These are phyloP conservation scores for Cotesia chilonis DNA, from an alignment of 1,140 invertebrate genomes.

Conservation along the genomic window DNA sequence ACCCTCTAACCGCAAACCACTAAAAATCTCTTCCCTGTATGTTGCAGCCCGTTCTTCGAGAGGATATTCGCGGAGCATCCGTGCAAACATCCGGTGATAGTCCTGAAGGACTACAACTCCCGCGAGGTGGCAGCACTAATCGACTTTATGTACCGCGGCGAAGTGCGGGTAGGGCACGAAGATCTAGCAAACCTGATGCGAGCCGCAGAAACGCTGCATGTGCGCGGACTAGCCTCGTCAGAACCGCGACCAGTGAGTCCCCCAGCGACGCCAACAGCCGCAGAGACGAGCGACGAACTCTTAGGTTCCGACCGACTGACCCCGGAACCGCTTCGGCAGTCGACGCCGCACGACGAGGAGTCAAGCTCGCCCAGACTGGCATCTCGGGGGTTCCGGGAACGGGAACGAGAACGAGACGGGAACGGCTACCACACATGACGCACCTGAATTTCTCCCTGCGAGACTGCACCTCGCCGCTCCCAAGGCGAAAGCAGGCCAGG, in stretches of 20 bases:
- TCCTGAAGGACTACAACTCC: constrained; percentile 86
- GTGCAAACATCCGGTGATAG: constrained; percentile 93
- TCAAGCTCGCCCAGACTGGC: constrained; percentile 42
- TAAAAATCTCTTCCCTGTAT: constrained; percentile 22
- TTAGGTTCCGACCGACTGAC: constrained; percentile 67
- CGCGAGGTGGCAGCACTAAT: constrained; percentile 88
- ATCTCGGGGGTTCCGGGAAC: constrained; percentile 36
- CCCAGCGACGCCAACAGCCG: constrained; percentile 62
- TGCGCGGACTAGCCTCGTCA: constrained; percentile 79
- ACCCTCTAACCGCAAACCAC: too few species aligned
- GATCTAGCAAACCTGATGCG: constrained; percentile 82
- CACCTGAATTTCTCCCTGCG: constrained; percentile 64
- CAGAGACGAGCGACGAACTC: constrained; percentile 57
- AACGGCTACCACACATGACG: constrained; percentile 65
- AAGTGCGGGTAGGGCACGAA: constrained; percentile 86
- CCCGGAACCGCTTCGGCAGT: constrained; percentile 60
- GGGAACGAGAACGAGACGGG: constrained; percentile 40
- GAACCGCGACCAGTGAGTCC: constrained; percentile 66
- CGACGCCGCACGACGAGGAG: constrained; percentile 64
- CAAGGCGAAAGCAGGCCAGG: constrained; percentile 81
- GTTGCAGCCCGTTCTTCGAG: constrained; percentile 84
- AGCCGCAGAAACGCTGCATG: constrained; percentile 85
- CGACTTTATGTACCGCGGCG: constrained; percentile 92
- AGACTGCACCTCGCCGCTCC: constrained; percentile 76
- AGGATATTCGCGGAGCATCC: constrained; percentile 88